Percentiles rank a stretch among this genome's conserved stretches.
These are phyloP conservation scores for Electrona antarctica DNA, from an alignment of 2,113 vertebrate species.

Conservation along the genomic window DNA sequence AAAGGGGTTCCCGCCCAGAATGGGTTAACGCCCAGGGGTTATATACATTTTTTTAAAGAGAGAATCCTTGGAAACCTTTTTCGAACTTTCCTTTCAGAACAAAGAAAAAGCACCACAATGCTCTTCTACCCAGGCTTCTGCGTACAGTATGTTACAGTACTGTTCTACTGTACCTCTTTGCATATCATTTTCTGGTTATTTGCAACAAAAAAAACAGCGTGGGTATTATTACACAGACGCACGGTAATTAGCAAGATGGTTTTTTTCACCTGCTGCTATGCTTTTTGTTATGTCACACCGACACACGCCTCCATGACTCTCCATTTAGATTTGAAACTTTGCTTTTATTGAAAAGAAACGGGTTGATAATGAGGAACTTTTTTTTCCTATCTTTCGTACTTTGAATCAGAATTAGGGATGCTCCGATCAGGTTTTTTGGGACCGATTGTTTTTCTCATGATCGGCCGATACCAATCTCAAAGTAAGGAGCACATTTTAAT, in stretches of 20 bases:
- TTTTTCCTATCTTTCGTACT: slow-evolving; percentile 10
- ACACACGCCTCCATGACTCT: slow-evolving; percentile 2
- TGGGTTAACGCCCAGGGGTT: slow-evolving; percentile 75
- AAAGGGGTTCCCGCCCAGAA: too few relatives aligned
- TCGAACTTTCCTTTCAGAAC: slow-evolving; percentile 72
- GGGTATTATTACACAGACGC: slow-evolving; percentile 68
- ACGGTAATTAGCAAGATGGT: slow-evolving; percentile 71
- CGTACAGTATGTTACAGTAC: slow-evolving; percentile 36
- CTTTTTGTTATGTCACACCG: neutral
- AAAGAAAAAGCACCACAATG: slow-evolving; percentile 64
- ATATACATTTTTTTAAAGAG: slow-evolving; percentile 50
- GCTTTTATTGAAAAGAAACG: slow-evolving; percentile 20
- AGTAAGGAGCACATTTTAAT: too few relatives aligned
- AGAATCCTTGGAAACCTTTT: slow-evolving; percentile 67
- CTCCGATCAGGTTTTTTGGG: too few relatives aligned
- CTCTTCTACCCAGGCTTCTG: slow-evolving; percentile 58
- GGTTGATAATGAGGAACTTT: slow-evolving; percentile 25
- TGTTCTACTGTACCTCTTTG: slow-evolving; percentile 59
- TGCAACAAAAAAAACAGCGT: slow-evolving; percentile 68
- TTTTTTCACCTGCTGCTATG: slow-evolving; percentile 30
- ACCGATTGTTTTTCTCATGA: too few relatives aligned
- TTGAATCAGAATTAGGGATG: slow-evolving; percentile 18
- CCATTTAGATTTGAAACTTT: slow-evolving; percentile 33
- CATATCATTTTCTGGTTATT: slow-evolving; percentile 69
- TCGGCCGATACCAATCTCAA: too few relatives aligned